These are phyloP conservation scores for Syrmaticus mikado DNA, from an alignment of 2,113 vertebrate genomes.

Conservation along the genomic window DNA sequence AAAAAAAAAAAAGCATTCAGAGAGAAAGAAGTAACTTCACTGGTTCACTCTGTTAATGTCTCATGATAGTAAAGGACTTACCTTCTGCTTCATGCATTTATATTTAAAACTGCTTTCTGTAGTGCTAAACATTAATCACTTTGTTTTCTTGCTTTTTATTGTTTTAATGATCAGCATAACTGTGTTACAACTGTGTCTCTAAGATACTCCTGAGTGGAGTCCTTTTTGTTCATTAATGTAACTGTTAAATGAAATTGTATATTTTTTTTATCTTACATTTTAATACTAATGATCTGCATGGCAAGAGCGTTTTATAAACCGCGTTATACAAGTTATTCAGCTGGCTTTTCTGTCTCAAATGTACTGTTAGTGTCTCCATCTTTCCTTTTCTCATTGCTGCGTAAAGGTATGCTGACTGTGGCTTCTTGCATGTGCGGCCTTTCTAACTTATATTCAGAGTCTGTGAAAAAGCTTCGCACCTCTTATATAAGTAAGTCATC, in stretches of 20 bases:
- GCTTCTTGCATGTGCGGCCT: conserved; percentile 85
- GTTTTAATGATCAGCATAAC: neutral
- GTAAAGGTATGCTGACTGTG: conserved; percentile 86
- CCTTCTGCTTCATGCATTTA: neutral
- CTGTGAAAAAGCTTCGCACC: conserved; percentile 90
- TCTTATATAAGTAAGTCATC: conserved; percentile 92
- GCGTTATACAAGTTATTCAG: conserved; percentile 15
- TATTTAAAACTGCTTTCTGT: neutral
- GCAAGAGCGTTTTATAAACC: conserved; percentile 32
- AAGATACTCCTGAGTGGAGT: neutral
- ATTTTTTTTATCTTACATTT: neutral
- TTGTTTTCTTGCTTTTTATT: neutral
- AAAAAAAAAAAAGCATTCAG: too few relatives aligned
- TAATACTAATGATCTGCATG: conserved; percentile 16
- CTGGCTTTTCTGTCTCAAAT: conserved; percentile 68
- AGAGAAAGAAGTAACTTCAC: neutral
- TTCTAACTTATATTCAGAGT: conserved; percentile 86
- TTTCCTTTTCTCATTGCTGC: conserved; percentile 83
- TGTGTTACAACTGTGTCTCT: neutral
- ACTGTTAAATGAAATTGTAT: neutral
- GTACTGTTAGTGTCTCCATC: conserved; percentile 77
- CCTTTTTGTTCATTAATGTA: neutral
- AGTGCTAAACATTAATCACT: neutral
- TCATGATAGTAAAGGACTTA: neutral
- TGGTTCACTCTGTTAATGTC: neutral